Evolutionary conservation across 2,888 invertebrate genomes (phyloP).

Genomic region (Panopea generosa): DNA sequence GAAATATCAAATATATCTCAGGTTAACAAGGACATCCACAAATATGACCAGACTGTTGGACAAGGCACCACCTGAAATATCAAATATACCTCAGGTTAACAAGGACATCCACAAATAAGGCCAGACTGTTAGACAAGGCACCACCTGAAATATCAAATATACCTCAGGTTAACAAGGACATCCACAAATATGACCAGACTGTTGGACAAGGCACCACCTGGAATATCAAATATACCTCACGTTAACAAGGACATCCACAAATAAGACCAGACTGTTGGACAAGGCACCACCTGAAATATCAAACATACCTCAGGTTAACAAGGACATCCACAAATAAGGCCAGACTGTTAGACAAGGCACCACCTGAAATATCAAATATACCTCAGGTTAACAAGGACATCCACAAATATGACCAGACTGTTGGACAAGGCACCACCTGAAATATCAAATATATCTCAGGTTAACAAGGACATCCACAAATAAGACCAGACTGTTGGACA

Average conservation of each 20-base stretch:
- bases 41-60: conserved; percentile 93
- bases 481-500: conserved; percentile 92
- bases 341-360: conserved; percentile 90
- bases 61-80: conserved; percentile 88
- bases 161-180: conserved; percentile 97
- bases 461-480: conserved; percentile 99
- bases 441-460: conserved; percentile 87
- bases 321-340: conserved; percentile 98
- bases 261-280: conserved; percentile 92
- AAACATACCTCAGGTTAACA: no score
- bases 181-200: conserved; percentile 96
- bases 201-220: conserved; percentile 91
- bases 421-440: conserved; percentile 91
- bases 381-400: conserved; percentile 97
- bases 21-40: conserved; percentile 98
- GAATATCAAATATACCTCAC: conserved; percentile 18
- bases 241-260: conserved; percentile 97
- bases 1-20: conserved; percentile 87
- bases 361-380: conserved; percentile 87
- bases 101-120: conserved; percentile 98
- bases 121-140: conserved; percentile 90
- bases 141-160: conserved; percentile 87
- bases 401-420: conserved; percentile 95
- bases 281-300: conserved; percentile 88
- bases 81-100: no score